Base-by-base conservation (phyloP, 2,888 invertebrate species). In the Acanthopleura granulata region DNA sequence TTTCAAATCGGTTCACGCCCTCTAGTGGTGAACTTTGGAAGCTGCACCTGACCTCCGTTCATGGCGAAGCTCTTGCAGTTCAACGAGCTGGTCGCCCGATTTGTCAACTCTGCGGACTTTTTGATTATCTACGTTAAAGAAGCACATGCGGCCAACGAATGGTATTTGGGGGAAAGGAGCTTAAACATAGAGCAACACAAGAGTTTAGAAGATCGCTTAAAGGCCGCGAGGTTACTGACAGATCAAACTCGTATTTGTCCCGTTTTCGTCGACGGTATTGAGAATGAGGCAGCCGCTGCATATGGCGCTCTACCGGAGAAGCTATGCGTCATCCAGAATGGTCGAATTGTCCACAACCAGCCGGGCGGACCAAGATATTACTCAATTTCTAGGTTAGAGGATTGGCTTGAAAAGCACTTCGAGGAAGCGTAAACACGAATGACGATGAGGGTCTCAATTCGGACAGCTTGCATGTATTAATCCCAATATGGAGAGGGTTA, bases 21-120 rank as follows among this genome's bases (percentile, higher is more conserved):
- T 27, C 29, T 66, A 6, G 66, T 66, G 22, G 22, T 66, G 6
- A 66, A 66, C 66, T 66, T 66, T 66, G 66, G 66, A 66, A 66
- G 66, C 29, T 66, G 66, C 14, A 27, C 27, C 29, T 66, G 66
- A 66, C 66, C 66, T 15, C 66, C 66, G 29, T 66, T 66, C 29
- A 66, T 66, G 66, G 66, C 25, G 27, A 66, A 27, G 3, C 29
- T 66, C 6, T 22, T 6, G 27, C 22, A 27, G 25, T 66, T 66
- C 29, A 27, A 66, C 29, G 29, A 66, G 16, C 15, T 66, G 1
- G 22, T 27, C 22, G 25, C 16, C 6, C 18, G 29, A 6, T 66
- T 6, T 27, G 6, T 3, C 16, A 1, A 27, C 14, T 66, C 66
- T 15, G 66, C 14, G 1, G 29, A 66, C 25, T 66, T 66, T 25